Percentiles rank a stretch among this genome's conserved stretches.
Evolutionary conservation across 2,888 invertebrate species (phyloP).

Genomic region (Archaeoteleia sp.): DNA sequence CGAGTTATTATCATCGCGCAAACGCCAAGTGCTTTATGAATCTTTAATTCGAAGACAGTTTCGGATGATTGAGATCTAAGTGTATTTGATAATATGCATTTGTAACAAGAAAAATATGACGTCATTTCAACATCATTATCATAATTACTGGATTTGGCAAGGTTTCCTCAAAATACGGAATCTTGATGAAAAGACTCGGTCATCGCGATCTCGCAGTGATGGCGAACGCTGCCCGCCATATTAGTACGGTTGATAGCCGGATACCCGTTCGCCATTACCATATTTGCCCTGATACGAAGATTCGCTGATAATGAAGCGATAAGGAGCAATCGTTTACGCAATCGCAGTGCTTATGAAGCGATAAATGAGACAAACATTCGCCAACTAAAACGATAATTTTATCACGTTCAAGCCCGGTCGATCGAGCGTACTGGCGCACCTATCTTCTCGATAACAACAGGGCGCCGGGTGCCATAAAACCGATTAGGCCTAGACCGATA

Average conservation of each 20-base stretch:
- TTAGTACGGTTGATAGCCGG: conserved; percentile 58
- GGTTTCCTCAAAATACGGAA: too few species aligned
- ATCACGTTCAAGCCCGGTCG: conserved; percentile 49
- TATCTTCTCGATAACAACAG: conserved; percentile 49
- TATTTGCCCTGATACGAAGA: conserved; percentile 72
- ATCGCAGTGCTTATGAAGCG: conserved; percentile 43
- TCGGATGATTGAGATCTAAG: too few species aligned
- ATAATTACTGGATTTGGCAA: too few species aligned
- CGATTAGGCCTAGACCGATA: conserved; percentile 60
- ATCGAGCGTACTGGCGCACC: conserved; percentile 53
- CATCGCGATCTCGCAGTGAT: conserved; percentile 19
- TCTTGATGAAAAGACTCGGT: not conserved
- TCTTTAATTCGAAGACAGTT: conserved; percentile 1
- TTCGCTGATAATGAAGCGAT: conserved; percentile 72
- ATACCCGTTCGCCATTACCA: conserved; percentile 60
- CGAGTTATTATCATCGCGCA: not conserved
- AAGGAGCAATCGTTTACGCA: conserved; percentile 69
- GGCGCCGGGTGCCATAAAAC: conserved; percentile 65
- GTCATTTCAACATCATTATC: too few species aligned
- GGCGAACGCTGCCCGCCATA: conserved; percentile 58
- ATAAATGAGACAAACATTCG: conserved; percentile 61
- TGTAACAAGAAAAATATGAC: too few species aligned
- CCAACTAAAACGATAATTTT: conserved; percentile 59
- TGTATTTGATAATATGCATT: too few species aligned
- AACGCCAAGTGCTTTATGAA: not conserved